Base-by-base conservation (phyloP, 2,888 invertebrate genomes). In the Conistra vaccinii region DNA sequence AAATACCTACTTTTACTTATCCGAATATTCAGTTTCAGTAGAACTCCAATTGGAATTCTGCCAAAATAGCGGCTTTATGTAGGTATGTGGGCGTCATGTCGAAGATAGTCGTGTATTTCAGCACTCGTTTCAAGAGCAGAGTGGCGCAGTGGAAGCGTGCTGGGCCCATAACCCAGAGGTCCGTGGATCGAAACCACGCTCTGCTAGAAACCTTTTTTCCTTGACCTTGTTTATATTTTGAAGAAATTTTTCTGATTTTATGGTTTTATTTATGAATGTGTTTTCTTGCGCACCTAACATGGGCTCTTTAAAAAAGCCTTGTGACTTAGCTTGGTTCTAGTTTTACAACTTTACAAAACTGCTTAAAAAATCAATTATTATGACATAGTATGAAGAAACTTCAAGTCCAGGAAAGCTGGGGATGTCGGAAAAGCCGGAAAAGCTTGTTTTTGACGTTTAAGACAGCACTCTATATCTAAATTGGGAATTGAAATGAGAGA, bases 141-240 rank as follows among this genome's bases (percentile, higher is more conserved):
- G 97, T 97, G 97, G 97, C 97, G 98, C 97, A 98, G 97, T 97
- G 97, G 98, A 97, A 97, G 97, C 97, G 97, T 97, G 97, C 97
- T 97, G 97, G 97, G 97, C 97, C 97, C 97, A 98, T 97, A 98
- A 98, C 97, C 97, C 98, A 98, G 98, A 98, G 98, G 97, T 98
- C 98, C 98, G 98, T 98, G 97, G 98, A 98, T 98, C 97, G 98
- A 98, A 98, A 98, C 98, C 97, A 98, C 97, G 98, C 97, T 97
- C 97, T 97, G 97, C 97, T 97, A 97, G 42, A 42, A 35, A 14
- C 0, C 0, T 1, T 60, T 73, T 81, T 76, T 55, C 9, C 0
- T 1, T 29, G 1, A 2, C 2, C 0, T 17, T 4, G 23, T n/a
- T 20, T 60, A 57, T 0, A 1, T 26, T 61, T 61, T 55, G 1